A percentile compares a stretch with the other conserved stretches of the same genome.
phyloP scores from a whole-genome alignment of 2,113 vertebrate species.

The Bubo bubo region DNA sequence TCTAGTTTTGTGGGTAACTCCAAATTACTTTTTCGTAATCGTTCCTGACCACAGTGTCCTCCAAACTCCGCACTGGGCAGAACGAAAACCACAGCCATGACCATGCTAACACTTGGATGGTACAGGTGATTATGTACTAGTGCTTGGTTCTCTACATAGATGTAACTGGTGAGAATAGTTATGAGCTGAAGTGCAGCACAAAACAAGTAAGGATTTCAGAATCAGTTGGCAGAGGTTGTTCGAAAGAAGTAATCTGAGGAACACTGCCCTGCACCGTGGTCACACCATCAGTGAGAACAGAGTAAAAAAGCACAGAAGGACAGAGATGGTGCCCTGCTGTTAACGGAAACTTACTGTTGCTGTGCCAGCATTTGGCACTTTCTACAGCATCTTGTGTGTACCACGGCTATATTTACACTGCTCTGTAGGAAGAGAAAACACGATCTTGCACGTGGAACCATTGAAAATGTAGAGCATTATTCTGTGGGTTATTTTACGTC shows the following conservation, averaged over 20 bases:
- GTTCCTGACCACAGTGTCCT: rapidly evolving
- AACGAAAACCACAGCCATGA: background rate
- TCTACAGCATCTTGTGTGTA: background rate
- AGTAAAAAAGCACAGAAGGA: background rate
- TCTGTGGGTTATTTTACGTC: background rate
- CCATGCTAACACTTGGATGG: background rate
- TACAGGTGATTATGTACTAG: background rate
- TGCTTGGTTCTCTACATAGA: background rate
- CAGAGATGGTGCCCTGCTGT: background rate
- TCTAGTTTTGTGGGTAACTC: background rate
- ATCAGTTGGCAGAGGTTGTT: background rate
- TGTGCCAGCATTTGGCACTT: background rate
- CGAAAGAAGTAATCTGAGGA: background rate
- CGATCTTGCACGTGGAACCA: background rate
- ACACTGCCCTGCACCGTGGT: rapidly evolving
- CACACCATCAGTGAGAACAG: background rate
- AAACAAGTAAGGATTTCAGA: background rate
- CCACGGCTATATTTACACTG: background rate
- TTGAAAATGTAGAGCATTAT: background rate
- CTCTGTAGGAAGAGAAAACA: background rate
- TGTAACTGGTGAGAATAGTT: background rate
- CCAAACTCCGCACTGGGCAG: background rate
- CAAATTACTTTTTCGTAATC: background rate
- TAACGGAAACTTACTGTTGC: background rate
- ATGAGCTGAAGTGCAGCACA: background rate